Conservation (phyloP, 2,113 vertebrate genomes). For the Laticauda laticaudata region DNA sequence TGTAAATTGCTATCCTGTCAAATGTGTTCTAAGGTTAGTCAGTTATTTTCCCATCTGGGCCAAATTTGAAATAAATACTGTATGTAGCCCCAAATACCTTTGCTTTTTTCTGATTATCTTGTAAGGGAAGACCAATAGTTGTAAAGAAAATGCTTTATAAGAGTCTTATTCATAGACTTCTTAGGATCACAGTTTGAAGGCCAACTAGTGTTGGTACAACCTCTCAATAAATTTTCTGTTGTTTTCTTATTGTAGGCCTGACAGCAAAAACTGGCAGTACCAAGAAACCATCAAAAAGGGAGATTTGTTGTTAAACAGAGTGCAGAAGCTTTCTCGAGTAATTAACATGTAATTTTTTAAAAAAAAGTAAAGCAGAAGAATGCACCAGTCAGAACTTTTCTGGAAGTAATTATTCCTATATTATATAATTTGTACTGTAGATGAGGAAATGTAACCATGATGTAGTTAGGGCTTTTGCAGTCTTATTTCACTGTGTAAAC, state of each 20-base stretch:
- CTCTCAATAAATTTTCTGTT: conserved; percentile 35
- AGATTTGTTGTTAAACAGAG: conserved; percentile 94
- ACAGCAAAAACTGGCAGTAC: conserved; percentile 99
- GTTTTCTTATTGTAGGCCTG: conserved; percentile 77
- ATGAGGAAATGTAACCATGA: conserved; percentile 41
- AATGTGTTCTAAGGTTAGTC: neutral
- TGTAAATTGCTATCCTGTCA: neutral
- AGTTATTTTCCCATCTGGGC: neutral
- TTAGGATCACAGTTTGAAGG: neutral
- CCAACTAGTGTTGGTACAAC: neutral
- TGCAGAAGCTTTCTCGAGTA: conserved; percentile 96
- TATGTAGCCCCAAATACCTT: neutral
- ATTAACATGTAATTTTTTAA: conserved; percentile 90
- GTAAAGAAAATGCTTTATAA: neutral
- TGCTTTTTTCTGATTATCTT: neutral
- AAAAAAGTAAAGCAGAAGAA: conserved; percentile 26
- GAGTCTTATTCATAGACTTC: neutral
- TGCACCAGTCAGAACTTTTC: conserved; percentile 68
- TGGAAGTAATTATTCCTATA: conserved; percentile 61
- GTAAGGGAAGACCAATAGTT: neutral
- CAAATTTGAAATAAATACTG: neutral
- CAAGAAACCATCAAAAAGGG: conserved; percentile 99
- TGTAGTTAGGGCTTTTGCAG: conserved; percentile 63
- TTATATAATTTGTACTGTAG: conserved; percentile 64
- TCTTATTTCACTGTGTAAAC: conserved; percentile 62